Percentiles rank a stretch among this genome's conserved stretches.
These are phyloP conservation scores for Ardeotis arabs DNA, from an alignment of 2,113 vertebrate genomes.

Conservation along the genomic window DNA sequence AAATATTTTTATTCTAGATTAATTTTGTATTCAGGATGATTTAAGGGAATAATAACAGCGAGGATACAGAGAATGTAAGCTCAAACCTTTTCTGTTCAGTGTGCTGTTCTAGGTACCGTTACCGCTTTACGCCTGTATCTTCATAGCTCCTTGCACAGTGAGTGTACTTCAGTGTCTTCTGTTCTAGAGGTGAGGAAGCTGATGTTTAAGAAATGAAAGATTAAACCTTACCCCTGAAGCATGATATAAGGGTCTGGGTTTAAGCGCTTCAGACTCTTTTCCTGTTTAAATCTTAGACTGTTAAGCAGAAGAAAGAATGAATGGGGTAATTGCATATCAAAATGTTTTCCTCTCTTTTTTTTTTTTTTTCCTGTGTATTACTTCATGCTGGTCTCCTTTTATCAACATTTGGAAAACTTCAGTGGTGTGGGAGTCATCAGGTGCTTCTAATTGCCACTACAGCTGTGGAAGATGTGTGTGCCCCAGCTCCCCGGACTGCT, in stretches of 20 bases:
- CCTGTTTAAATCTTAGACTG: background rate
- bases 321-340: background rate
- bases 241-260: background rate
- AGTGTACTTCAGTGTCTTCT: background rate
- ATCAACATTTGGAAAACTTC: background rate
- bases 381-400: background rate
- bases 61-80: background rate
- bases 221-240: background rate
- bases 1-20: background rate
- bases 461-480: too few relatives aligned
- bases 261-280: background rate
- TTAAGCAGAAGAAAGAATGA: background rate
- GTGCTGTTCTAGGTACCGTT: background rate
- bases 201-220: background rate
- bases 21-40: background rate
- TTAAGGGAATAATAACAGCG: background rate
- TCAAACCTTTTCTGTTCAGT: background rate
- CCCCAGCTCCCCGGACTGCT: background rate
- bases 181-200: background rate
- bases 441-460: background rate
- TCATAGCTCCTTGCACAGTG: background rate
- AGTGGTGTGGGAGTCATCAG: background rate
- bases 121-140: background rate
- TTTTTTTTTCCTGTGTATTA: background rate
- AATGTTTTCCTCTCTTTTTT: background rate